Conservation (phyloP, 2,113 vertebrate species). For the Colaptes auratus region DNA sequence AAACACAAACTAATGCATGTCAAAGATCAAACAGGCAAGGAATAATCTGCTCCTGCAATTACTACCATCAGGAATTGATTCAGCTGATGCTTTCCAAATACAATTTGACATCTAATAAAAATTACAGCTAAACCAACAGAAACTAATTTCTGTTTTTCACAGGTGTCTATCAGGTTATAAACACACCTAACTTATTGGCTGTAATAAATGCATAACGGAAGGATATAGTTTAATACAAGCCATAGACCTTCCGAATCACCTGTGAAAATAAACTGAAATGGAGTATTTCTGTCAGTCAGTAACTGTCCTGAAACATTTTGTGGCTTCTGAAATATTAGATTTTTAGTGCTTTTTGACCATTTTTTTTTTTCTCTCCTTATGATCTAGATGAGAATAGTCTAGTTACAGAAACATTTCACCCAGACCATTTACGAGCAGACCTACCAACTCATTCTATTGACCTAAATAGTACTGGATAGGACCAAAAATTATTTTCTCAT, state of each 20-base stretch:
- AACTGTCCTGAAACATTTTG: constrained; percentile 46
- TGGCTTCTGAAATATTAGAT: constrained; percentile 48
- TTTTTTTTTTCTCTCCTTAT: not conserved
- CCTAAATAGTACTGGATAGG: not conserved
- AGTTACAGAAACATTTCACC: not conserved
- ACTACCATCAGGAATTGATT: not conserved
- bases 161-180: constrained; percentile 65
- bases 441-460: not conserved
- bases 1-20: constrained; percentile 52
- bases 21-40: constrained; percentile 55
- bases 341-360: constrained; percentile 20
- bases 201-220: constrained; percentile 47
- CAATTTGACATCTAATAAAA: constrained; percentile 50
- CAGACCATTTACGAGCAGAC: not conserved
- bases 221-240: constrained; percentile 26
- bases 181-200: constrained; percentile 33
- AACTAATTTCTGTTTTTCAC: constrained; percentile 51
- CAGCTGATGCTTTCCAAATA: constrained; percentile 40
- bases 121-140: constrained; percentile 61
- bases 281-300: constrained; percentile 53
- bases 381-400: not conserved
- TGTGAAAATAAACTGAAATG: constrained; percentile 58
- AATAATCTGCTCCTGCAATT: constrained; percentile 6
- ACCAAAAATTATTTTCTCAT: not conserved
- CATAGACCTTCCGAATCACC: constrained; percentile 30